Conservation (phyloP, 2,888 invertebrate genomes). For the Eilema caniola region DNA sequence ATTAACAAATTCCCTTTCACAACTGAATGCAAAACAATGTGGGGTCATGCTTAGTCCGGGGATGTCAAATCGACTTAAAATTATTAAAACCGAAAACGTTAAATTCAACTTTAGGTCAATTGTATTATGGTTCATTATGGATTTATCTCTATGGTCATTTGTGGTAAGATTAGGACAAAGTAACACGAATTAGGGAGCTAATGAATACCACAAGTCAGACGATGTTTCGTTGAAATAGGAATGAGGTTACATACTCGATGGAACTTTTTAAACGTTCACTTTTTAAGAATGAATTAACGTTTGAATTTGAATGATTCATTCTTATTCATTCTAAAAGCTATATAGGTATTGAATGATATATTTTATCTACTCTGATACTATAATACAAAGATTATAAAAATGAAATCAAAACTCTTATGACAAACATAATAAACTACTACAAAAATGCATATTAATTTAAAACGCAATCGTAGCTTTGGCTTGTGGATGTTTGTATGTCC, state of each 20-base stretch:
- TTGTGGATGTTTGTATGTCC: too few relatives aligned
- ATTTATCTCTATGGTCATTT: constrained; percentile 51
- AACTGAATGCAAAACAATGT: constrained; percentile 75
- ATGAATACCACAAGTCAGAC: constrained; percentile 81
- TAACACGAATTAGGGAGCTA: constrained; percentile 82
- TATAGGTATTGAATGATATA: too few relatives aligned
- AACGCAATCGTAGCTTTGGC: too few relatives aligned
- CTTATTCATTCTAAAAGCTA: too few relatives aligned
- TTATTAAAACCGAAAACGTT: constrained; percentile 45
- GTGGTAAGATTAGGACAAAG: constrained; percentile 80
- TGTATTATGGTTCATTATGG: constrained; percentile 51
- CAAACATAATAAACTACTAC: too few relatives aligned
- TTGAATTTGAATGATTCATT: constrained; percentile 6
- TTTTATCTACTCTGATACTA: too few relatives aligned
- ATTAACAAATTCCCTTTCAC: constrained; percentile 76
- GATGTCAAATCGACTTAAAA: constrained; percentile 75
- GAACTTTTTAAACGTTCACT: constrained; percentile 33
- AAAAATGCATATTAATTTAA: too few relatives aligned
- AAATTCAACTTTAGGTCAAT: constrained; percentile 42
- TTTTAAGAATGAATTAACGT: neutral
- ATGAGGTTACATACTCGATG: constrained; percentile 50
- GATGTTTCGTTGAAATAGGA: constrained; percentile 63
- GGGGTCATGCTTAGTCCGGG: constrained; percentile 70
- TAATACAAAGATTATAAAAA: too few relatives aligned
- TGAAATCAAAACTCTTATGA: too few relatives aligned